Percentiles rank a stretch among this genome's conserved stretches.
Conservation (phyloP, 2,797 vertebrate species). For the Naso thynnoides region DNA sequence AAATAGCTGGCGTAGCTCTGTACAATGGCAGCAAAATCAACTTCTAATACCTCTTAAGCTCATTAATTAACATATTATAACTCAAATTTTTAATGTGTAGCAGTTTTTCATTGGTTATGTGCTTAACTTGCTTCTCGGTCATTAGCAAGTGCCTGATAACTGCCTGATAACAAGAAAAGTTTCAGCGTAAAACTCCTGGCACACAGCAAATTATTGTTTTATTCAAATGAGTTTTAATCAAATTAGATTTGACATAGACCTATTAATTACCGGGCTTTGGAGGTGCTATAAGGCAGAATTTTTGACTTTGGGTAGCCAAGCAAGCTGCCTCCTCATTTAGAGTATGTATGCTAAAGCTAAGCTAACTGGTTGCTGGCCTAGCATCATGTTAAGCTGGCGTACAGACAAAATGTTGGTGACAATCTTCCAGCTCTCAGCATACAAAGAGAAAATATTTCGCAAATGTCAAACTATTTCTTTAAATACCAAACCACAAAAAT, state of each 20-base stretch:
- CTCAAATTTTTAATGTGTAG: neutral
- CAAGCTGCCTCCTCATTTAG: neutral
- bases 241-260: too few species aligned
- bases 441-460: neutral
- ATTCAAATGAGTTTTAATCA: too few species aligned
- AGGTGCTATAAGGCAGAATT: neutral
- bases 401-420: too few species aligned
- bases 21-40: neutral
- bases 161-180: neutral
- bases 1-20: constrained; percentile 23
- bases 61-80: neutral
- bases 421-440: neutral
- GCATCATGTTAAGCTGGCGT: neutral
- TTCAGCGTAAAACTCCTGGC: too few species aligned
- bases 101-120: neutral
- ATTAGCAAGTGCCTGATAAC: neutral
- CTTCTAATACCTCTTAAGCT: neutral
- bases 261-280: neutral
- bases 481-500: neutral
- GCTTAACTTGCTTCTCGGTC: neutral
- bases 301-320: neutral
- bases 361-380: neutral
- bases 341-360: constrained; percentile 6
- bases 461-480: neutral
- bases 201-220: neutral